Evolutionary conservation across 1,140 invertebrate genomes (phyloP), one percentile per base, ranked within the genome.

Genomic region (Hermatobates lingyangjiaoensis): DNA sequence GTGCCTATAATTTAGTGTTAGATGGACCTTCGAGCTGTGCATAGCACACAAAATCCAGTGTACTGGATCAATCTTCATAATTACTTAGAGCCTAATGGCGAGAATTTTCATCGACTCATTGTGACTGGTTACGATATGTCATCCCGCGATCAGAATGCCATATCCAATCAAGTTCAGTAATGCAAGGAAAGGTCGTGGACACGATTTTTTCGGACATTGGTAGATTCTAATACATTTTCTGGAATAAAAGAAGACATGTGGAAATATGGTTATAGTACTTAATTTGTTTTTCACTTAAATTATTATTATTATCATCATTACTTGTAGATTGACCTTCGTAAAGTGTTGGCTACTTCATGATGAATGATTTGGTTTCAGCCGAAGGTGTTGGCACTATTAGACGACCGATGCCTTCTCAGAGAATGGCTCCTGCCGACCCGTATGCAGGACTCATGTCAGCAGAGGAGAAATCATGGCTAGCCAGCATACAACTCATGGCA

Each of bases 401-500:
- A 18, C n/a, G 7, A 34, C 30, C 30, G 18, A 42, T 20, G 4
- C 18, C 7, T 20, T 4, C 7, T 20, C 7, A 42, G 39, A 28
- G 24, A 64, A 64, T 24, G 73, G 73, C 49, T 25, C 34, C 38
- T 15, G 64, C 64, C 1, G 87, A 91, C 64, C 83, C 87, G 59
- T 91, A 90, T 63, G 79, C 81, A 4, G 88, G 87, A 23, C 67
- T 94, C 2, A 95, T 96, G 90, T 89, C 83, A 34, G 75, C 76
- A 54, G 74, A 80, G 38, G 90, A 95, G 60, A 94, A 93, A 61
- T 87, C 91, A 54, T 92, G 89, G 87, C 70, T 95, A 1, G 79
- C 89, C 45, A 90, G 90, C 62, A 93, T 95, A 60, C 90, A 94
- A 65, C 68, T 91, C 57, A 65, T 91, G 51, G 89, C 93, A 63